Evolutionary conservation across 1,140 invertebrate species (phyloP), one percentile per base, ranked within the genome.

Genomic region (Stegodyphus mimosarum): DNA sequence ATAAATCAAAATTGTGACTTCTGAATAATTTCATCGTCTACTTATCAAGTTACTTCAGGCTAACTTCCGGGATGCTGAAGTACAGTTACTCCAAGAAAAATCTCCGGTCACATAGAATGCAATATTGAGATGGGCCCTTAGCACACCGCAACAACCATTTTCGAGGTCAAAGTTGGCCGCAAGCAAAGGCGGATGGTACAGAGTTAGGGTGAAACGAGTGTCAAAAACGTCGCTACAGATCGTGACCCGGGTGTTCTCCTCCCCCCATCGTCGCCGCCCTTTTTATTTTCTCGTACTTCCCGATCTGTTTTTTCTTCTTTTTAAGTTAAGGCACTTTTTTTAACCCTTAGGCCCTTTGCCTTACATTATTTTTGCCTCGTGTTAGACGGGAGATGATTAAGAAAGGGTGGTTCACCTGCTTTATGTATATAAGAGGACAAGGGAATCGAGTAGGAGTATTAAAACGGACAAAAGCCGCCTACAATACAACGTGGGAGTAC

Each of bases 121-220:
- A 67, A 67, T 67, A n/a, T 67, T 9, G 64, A 17, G n/a, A 67
- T 33, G 33, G 33, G 33, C 33, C 33, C 33, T 33, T 33, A 33
- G 33, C 33, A 3, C 33, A 33, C 7, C 11, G 17, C 64, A 9
- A 7, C 64, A 67, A 15, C 17, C 64, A 67, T 67, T 18, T 67
- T 67, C 64, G 64, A 67, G 64, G 64, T 67, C 64, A 67, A 67
- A 67, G 64, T 17, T 67, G 64, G 64, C 64, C 64, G n/a, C 64
- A 67, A 67, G 64, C 64, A 67, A 6, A 67, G 64, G 64, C 64
- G 64, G 64, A 67, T 67, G 64, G 64, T 67, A n/a, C 15, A 60
- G 55, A 10, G 55, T 5, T 60, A 60, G 55, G 55, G 55, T 60
- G 55, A 60, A 60, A 67, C 64, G 11, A 67, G 15, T 67, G 64